Conservation (phyloP, 2,888 invertebrate genomes). For the Mimachlamys varia region DNA sequence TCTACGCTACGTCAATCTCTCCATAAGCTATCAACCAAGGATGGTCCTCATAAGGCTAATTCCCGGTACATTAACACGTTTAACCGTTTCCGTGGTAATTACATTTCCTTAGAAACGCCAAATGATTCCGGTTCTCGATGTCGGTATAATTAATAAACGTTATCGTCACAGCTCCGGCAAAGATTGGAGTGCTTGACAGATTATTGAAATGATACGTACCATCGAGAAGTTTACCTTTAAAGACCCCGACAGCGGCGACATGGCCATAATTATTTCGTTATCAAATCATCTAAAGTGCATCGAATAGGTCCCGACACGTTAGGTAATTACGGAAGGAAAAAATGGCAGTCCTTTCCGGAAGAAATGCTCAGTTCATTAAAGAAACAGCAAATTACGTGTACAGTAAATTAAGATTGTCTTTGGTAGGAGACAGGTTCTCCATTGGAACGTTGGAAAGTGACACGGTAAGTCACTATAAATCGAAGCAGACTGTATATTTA, state of each 20-base stretch:
- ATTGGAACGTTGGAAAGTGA: background rate
- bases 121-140: background rate
- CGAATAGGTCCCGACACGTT: background rate
- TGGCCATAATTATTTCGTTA: background rate
- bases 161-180: background rate
- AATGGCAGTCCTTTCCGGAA: background rate
- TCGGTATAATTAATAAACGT: background rate
- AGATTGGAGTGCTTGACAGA: background rate
- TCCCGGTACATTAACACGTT: conserved; percentile 7
- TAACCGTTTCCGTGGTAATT: conserved; percentile 1
- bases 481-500: background rate
- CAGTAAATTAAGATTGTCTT: background rate
- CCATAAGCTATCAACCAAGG: background rate
- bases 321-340: background rate
- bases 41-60: background rate
- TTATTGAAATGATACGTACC: conserved; percentile 9
- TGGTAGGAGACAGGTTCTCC: background rate
- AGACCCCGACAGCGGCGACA: background rate
- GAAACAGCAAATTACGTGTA: background rate
- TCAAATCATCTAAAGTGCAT: conserved; percentile 19
- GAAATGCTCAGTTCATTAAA: background rate
- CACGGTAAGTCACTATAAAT: background rate
- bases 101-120: conserved; percentile 34
- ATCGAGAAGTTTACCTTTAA: background rate
- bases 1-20: background rate